A percentile compares a stretch with the other conserved stretches of the same genome.
Evolutionary conservation across 1,140 invertebrate genomes (phyloP).

Genomic region (Conus betulinus): DNA sequence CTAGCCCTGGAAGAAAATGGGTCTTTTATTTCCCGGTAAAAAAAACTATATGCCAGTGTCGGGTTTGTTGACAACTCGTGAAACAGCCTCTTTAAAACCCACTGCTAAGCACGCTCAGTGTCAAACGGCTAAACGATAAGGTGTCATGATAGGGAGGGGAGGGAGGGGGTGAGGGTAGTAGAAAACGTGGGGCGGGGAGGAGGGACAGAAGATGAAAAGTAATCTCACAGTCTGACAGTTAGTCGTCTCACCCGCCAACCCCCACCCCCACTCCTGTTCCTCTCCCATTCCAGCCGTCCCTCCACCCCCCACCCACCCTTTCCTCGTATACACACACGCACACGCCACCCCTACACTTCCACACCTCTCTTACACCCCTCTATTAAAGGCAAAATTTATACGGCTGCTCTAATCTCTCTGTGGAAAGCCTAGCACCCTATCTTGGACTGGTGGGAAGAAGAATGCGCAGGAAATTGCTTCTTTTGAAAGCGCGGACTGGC

Average conservation of each 20-base stretch:
- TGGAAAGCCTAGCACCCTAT: background rate
- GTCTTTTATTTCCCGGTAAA: background rate
- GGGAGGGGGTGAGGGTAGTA: too few species aligned
- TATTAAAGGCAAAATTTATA: conserved; percentile 1
- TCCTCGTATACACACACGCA: too few species aligned
- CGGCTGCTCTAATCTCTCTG: background rate
- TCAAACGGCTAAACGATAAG: background rate
- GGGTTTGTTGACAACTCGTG: background rate
- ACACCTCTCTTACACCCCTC: background rate
- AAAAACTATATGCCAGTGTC: background rate
- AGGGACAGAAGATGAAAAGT: background rate
- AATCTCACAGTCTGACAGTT: background rate
- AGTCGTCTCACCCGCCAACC: background rate
- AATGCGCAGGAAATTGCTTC: background rate
- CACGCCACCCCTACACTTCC: background rate
- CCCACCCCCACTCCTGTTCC: background rate
- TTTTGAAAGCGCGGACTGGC: background rate
- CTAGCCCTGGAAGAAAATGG: too few species aligned
- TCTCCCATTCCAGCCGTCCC: too few species aligned
- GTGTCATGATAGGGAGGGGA: background rate
- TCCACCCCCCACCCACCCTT: too few species aligned
- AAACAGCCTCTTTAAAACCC: background rate
- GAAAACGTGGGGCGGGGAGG: too few species aligned
- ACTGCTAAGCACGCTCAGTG: background rate
- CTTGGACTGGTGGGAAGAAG: background rate